Evolutionary conservation across 2,113 vertebrate genomes (phyloP).

Genomic region (Xiphophorus hellerii): DNA sequence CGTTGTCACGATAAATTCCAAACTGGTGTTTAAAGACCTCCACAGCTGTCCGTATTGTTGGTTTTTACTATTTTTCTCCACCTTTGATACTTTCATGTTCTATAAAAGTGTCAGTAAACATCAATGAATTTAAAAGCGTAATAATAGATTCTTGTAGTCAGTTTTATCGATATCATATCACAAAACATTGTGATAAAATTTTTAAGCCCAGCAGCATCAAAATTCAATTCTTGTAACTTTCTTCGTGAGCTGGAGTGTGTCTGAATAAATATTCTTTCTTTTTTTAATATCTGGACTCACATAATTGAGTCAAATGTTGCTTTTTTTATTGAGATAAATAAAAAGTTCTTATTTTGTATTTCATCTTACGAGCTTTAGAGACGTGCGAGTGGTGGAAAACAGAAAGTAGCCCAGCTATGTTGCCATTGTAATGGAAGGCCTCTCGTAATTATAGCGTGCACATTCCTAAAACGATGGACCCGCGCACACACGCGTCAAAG

Average conservation of each 20-base stretch:
- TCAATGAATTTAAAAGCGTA: too few relatives aligned
- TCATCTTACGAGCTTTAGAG: slow-evolving; percentile 35
- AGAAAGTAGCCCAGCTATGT: slow-evolving; percentile 60
- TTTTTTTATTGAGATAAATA: background rate
- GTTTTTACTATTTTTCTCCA: too few relatives aligned
- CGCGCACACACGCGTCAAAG: slow-evolving; percentile 29
- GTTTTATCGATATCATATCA: too few relatives aligned
- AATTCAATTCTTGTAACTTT: background rate
- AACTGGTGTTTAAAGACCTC: too few relatives aligned
- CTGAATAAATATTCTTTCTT: background rate
- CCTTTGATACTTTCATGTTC: too few relatives aligned
- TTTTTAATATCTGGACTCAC: background rate
- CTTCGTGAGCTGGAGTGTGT: background rate
- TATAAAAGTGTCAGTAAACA: too few relatives aligned
- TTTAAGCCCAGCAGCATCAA: too few relatives aligned
- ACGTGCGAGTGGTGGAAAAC: slow-evolving; percentile 53
- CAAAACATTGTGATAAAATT: too few relatives aligned
- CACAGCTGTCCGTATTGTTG: too few relatives aligned
- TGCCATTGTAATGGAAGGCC: slow-evolving; percentile 61
- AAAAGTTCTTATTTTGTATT: slow-evolving; percentile 33
- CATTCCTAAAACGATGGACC: slow-evolving; percentile 61
- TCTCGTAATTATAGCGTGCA: slow-evolving; percentile 64
- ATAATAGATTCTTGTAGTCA: too few relatives aligned
- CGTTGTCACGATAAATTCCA: too few relatives aligned
- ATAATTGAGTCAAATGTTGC: background rate